Evolutionary conservation across 1,140 invertebrate genomes (phyloP), one percentile per base, ranked within the genome.

Genomic region (Drosophila busckii): DNA sequence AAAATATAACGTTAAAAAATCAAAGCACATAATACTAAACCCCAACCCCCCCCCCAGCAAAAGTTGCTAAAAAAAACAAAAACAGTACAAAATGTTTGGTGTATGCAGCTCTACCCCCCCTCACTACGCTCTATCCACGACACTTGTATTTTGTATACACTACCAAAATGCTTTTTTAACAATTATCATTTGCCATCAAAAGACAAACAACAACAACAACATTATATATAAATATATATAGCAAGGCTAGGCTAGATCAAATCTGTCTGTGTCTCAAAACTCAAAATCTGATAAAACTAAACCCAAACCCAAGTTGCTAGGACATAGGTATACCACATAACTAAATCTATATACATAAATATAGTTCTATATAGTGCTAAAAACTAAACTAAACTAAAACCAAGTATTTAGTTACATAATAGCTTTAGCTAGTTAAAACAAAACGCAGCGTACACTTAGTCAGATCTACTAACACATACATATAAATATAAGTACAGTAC

Each of bases 101-200:
- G 28, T 44, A 44, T 45, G 42, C 42, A n/a, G n/a, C n/a, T n/a
- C n/a, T n/a, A n/a, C 10, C 13, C 20, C 26, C 15, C 16, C 19
- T 35, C 12, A 54, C 46, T 34, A 46, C n/a, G 12, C 40, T 15
- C 17, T 0, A 2, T 17, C 6, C 13, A 26, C 46, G 10, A 48
- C n/a, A 9, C 5, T n/a, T 2, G 40, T 17, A 37, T 13, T 38
- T 52, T 38, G 12, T 31, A 32, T 40, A 8, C 15, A 16, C 59
- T 31, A 54, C 50, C 28, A 46, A 34, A 56, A 44, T 53, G 58
- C 69, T 73, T 73, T 73, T 60, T 73, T 75, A 56, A 41, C 35
- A 68, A 28, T 73, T 73, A 32, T 73, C n/a, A 75, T 73, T 73
- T 73, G 22, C 46, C 22, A 73, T 75, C 17, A 64, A 20, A 41